These are phyloP conservation scores for Nycteola revayana DNA, from an alignment of 2,888 invertebrate species.

Conservation along the genomic window DNA sequence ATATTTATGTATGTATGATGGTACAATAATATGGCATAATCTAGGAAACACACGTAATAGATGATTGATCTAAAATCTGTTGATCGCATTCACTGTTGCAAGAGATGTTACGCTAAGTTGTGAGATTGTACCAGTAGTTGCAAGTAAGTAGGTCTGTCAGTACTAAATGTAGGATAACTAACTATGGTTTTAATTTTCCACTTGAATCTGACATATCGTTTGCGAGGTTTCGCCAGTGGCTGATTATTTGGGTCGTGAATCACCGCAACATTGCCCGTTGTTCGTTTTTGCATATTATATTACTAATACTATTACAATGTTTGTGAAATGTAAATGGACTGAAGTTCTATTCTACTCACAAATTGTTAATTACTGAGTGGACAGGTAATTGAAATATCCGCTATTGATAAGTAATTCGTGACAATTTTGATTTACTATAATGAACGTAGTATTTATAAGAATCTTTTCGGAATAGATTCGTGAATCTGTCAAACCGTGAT, in stretches of 20 bases:
- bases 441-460: too few relatives aligned
- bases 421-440: too few relatives aligned
- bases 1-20: conserved; percentile 13
- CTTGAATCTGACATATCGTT: conserved; percentile 19
- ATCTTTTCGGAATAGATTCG: too few relatives aligned
- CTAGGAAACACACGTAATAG: conserved; percentile 30
- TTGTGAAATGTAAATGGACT: conserved; percentile 2
- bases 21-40: conserved; percentile 30
- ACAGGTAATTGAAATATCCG: too few relatives aligned
- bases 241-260: conserved; percentile 40
- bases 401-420: too few relatives aligned
- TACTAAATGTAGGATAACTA: too few relatives aligned
- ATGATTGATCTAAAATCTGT: conserved; percentile 27
- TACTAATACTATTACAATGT: conserved; percentile 14
- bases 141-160: too few relatives aligned
- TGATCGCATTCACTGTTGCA: conserved; percentile 22
- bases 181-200: too few relatives aligned
- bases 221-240: conserved; percentile 34
- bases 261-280: conserved; percentile 20
- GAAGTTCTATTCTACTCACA: too few relatives aligned
- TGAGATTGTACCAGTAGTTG: conserved; percentile 1
- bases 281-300: conserved; percentile 37
- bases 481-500: too few relatives aligned
- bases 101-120: conserved; percentile 22
- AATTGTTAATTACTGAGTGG: too few relatives aligned